These are phyloP conservation scores for Eriosoma lanigerum DNA, from an alignment of 1,140 invertebrate species.

Conservation along the genomic window DNA sequence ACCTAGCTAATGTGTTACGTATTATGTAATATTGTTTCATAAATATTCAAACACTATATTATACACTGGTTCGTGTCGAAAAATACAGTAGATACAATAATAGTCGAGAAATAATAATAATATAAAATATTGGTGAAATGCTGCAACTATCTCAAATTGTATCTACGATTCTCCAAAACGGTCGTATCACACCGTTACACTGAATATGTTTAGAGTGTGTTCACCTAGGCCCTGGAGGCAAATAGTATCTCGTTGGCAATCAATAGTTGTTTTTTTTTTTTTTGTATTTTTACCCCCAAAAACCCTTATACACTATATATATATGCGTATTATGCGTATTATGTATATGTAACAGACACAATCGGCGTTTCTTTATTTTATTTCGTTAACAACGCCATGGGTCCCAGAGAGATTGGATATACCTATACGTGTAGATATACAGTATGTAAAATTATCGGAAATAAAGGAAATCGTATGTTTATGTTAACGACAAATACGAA, in stretches of 20 bases:
- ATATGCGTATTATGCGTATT: background rate
- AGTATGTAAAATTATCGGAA: background rate
- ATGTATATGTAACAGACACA: no score
- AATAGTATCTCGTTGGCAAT: background rate
- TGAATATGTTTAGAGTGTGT: no score
- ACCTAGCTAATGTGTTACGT: no score
- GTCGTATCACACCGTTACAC: background rate
- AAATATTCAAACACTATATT: no score
- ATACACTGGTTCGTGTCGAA: no score
- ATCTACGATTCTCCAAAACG: background rate
- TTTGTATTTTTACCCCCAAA: no score
- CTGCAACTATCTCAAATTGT: background rate
- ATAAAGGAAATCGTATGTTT: background rate
- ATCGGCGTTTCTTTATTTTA: conserved; percentile 4
- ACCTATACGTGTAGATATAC: background rate
- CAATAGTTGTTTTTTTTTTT: background rate
- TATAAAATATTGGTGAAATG: no score
- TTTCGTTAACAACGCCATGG: background rate
- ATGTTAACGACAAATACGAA: background rate
- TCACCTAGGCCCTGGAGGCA: background rate
- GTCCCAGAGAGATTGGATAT: background rate
- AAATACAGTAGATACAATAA: no score
- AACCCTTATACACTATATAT: background rate
- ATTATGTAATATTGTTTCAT: no score
- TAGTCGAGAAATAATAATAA: no score